phyloP scores from a whole-genome alignment of 2,113 vertebrate species.

The Marcusenius ussheri region DNA sequence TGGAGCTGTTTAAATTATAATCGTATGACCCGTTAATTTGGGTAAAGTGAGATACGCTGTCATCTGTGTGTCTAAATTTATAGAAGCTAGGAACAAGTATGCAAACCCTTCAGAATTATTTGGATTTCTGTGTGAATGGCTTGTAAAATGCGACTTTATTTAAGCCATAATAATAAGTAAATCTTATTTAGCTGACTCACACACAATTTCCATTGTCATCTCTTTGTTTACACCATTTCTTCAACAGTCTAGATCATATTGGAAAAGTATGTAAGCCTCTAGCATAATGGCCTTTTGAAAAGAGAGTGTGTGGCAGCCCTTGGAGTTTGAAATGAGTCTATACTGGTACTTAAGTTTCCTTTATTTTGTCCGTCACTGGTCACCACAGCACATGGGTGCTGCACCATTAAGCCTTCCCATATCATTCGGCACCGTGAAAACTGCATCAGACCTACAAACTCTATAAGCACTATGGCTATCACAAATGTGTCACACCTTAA shows the following conservation, averaged over 20 bases:
- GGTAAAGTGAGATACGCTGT: not conserved
- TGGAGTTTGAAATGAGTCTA: not conserved
- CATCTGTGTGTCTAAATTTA: not conserved
- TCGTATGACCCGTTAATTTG: not conserved
- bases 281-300: not conserved
- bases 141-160: not conserved
- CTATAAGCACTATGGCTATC: too few species aligned
- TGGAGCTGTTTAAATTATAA: not conserved
- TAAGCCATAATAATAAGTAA: not conserved
- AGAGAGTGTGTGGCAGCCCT: not conserved
- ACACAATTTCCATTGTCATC: not conserved
- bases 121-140: not conserved
- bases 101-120: not conserved
- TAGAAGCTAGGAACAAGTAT: not conserved
- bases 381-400: not conserved
- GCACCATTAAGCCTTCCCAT: not conserved
- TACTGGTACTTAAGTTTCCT: not conserved
- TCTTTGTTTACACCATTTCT: not conserved
- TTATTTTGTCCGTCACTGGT: not conserved
- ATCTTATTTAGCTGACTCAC: not conserved
- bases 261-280: not conserved
- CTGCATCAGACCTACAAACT: too few species aligned
- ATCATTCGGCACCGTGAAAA: not conserved
- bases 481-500: too few species aligned
- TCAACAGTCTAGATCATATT: not conserved